Base-by-base conservation (phyloP, 2,888 invertebrate genomes). In the Stratiomys singularior region DNA sequence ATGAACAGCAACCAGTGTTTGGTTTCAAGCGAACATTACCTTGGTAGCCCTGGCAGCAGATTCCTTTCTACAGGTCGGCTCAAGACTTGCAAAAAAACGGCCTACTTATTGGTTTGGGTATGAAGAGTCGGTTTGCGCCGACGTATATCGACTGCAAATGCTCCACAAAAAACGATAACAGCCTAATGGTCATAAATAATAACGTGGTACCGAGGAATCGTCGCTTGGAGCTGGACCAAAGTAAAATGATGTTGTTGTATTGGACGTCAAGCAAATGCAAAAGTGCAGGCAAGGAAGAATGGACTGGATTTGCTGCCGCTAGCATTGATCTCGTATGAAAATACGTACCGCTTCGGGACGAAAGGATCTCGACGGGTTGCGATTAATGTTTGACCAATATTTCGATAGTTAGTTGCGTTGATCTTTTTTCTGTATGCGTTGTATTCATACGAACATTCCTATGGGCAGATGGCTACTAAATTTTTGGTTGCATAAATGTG, bases 261-360 rank as follows among this genome's bases (percentile, higher is more conserved):
- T 30, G 28, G 18, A 13, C 23, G 30, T 28, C 11, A 15, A 21
- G 9, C 25, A 58, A 11, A 58, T 27, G 25, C 21, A 47, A 25
- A 47, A 13, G 23, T 44, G 56, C n/a, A 23, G 15, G n/a, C n/a
- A n/a, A 18, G 11, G 25, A 44, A 44, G 5, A 18, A n/a, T 9
- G 58, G 52, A 21, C 60, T 5, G 1, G 23, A 21, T 21, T 37
- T 30, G 60, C 74, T 60, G 74, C 74, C 74, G 74, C 58, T 60
- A 74, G 74, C 74, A 60, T 60, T 58, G 58, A 44, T 56, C 56
- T 63, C 64, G 28, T 74, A 28, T 56, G 64, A 76, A 37, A 79
- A 78, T 67, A 78, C 76, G 79, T 78, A 76, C 60, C 64, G 79
- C 79, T 77, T 47, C 78, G 78, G 78, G 79, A 79, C 79, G 77